Evolutionary conservation across 2,113 vertebrate genomes (phyloP).

Genomic region (Rhizomys pruinosus): DNA sequence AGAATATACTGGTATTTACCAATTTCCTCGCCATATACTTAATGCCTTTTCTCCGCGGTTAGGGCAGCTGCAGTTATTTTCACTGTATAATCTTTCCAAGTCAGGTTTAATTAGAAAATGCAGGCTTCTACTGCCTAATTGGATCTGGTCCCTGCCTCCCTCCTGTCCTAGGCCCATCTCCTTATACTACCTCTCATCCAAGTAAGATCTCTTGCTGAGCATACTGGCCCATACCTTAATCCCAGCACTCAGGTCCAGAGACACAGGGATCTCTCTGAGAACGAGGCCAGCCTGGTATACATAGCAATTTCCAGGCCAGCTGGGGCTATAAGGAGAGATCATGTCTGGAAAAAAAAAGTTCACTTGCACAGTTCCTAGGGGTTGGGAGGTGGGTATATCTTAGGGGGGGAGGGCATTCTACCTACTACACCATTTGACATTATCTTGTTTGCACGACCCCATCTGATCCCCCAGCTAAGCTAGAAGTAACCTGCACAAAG

Average conservation of each 20-base stretch:
- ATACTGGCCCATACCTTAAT: background rate
- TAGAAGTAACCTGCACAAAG: background rate
- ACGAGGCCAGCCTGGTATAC: no score
- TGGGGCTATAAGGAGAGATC: no score
- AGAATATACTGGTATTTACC: background rate
- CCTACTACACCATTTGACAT: background rate
- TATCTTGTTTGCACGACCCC: background rate
- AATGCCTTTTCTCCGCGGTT: background rate
- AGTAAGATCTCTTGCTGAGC: no score
- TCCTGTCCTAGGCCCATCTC: no score
- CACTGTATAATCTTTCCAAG: background rate
- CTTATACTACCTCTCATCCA: no score
- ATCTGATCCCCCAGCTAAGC: background rate
- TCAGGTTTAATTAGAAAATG: background rate
- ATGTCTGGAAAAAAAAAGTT: background rate
- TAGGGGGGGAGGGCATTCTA: background rate
- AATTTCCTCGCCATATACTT: background rate
- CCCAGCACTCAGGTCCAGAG: no score
- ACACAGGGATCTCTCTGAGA: no score
- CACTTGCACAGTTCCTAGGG: background rate
- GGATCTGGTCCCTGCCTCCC: background rate
- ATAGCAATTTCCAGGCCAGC: no score
- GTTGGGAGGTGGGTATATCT: background rate
- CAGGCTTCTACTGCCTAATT: rapidly evolving
- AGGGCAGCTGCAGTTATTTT: background rate